Conservation (phyloP, 1,140 invertebrate genomes). For the Drepana arcuata region DNA sequence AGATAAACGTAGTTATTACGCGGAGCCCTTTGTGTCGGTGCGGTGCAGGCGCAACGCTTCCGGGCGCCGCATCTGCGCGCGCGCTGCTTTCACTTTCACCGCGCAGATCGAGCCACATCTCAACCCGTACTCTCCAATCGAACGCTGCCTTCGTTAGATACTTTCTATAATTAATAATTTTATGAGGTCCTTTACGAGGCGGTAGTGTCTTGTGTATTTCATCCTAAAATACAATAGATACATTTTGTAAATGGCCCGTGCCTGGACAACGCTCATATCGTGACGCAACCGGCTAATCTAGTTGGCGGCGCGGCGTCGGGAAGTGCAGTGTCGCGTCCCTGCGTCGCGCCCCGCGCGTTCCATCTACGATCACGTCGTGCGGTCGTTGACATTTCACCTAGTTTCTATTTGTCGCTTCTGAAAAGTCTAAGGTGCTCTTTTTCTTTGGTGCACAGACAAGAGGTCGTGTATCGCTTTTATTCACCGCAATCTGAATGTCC, state of each 20-base stretch:
- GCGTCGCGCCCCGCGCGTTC: slow-evolving; percentile 52
- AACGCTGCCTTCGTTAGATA: slow-evolving; percentile 53
- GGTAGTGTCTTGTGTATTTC: too few relatives aligned
- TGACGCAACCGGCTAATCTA: slow-evolving; percentile 70
- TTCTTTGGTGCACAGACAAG: slow-evolving; percentile 24
- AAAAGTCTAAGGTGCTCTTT: slow-evolving; percentile 49
- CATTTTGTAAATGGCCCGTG: slow-evolving; percentile 41
- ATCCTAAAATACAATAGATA: slow-evolving; percentile 39
- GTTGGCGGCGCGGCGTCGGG: slow-evolving; percentile 60
- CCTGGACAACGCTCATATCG: slow-evolving; percentile 38
- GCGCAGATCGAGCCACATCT: slow-evolving; percentile 48
- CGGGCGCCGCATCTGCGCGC: slow-evolving; percentile 57
- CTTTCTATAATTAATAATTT: too few relatives aligned
- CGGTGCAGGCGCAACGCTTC: slow-evolving; percentile 49
- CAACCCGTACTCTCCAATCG: slow-evolving; percentile 31
- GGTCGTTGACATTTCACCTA: slow-evolving; percentile 70
- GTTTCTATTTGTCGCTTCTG: slow-evolving; percentile 64
- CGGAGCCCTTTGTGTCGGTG: slow-evolving; percentile 45
- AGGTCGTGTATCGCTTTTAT: slow-evolving; percentile 20
- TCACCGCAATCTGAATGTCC: slow-evolving; percentile 35
- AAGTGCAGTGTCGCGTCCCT: slow-evolving; percentile 70
- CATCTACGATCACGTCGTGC: slow-evolving; percentile 54
- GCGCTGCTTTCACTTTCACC: slow-evolving; percentile 67
- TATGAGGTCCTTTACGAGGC: too few relatives aligned
- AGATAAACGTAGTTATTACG: too few relatives aligned